Evolutionary conservation across 2,888 invertebrate genomes (phyloP).

Genomic region (Cistogaster globosa): DNA sequence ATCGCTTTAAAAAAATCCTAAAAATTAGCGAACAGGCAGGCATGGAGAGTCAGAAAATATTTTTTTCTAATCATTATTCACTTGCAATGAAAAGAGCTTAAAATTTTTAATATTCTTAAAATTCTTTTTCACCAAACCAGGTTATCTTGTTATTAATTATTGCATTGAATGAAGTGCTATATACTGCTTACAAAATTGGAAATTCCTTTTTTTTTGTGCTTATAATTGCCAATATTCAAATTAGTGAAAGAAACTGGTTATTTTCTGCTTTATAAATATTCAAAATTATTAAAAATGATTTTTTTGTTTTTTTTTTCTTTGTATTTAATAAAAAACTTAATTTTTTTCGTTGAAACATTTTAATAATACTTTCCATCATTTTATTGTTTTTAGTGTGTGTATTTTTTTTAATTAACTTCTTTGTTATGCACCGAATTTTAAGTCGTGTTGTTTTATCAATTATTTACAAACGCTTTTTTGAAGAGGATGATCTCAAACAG

Average conservation of each 20-base stretch:
- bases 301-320: no score
- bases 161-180: no score
- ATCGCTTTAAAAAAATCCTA: no score
- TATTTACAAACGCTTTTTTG: neutral
- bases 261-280: neutral
- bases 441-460: no score
- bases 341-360: neutral
- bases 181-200: neutral
- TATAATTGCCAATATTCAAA: conserved; percentile 5
- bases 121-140: no score
- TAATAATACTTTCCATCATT: neutral
- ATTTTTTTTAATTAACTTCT: neutral
- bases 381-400: conserved; percentile 2
- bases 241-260: conserved; percentile 30
- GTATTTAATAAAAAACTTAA: neutral
- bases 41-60: no score
- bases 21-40: no score
- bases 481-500: neutral
- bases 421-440: no score
- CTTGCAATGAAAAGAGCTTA: no score
- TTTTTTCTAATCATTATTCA: no score
- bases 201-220: neutral
- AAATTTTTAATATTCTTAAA: no score
- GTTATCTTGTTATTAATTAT: no score
- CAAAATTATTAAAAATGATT: neutral